phyloP scores from a whole-genome alignment of 2,888 invertebrate species.

The Abrostola tripartita region DNA sequence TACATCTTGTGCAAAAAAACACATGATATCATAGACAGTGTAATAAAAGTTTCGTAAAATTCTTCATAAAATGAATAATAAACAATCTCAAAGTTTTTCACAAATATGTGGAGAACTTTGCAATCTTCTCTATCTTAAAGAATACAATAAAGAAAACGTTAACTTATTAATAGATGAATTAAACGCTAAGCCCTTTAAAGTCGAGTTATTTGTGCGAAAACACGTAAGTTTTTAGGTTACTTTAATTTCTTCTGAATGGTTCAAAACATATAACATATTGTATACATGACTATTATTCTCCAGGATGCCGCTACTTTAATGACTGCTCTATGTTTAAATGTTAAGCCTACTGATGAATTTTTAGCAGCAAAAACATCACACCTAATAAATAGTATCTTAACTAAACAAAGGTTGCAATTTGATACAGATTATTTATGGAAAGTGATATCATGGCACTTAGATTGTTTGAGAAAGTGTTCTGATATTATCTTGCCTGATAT shows the following conservation, averaged over 20 bases:
- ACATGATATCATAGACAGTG: neutral
- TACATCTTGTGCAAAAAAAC: slow-evolving; percentile 3
- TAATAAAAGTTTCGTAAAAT: neutral
- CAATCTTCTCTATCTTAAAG: slow-evolving; percentile 73
- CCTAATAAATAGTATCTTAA: slow-evolving; percentile 86
- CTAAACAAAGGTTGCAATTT: slow-evolving; percentile 85
- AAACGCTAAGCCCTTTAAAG: slow-evolving; percentile 89
- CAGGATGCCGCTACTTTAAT: slow-evolving; percentile 77
- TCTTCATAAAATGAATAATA: slow-evolving; percentile 61
- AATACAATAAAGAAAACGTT: slow-evolving; percentile 83
- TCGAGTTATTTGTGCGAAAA: slow-evolving; percentile 78
- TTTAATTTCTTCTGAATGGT: slow-evolving; percentile 15
- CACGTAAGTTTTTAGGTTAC: slow-evolving; percentile 74
- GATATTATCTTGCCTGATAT: slow-evolving; percentile 80
- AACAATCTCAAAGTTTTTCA: slow-evolving; percentile 70
- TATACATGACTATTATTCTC: slow-evolving; percentile 6
- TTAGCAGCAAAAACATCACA: slow-evolving; percentile 89
- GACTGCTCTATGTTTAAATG: slow-evolving; percentile 73
- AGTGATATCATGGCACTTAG: slow-evolving; percentile 81
- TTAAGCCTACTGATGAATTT: slow-evolving; percentile 83
- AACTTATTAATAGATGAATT: slow-evolving; percentile 89
- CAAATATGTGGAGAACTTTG: slow-evolving; percentile 75
- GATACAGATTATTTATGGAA: slow-evolving; percentile 68
- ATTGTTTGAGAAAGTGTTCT: slow-evolving; percentile 78
- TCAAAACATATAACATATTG: too few relatives aligned